Percentiles rank a stretch among this genome's conserved stretches.
Evolutionary conservation across 37 sponge, comb jelly and placozoan genomes (phyloP).

Genomic region (Geodia barretti): DNA sequence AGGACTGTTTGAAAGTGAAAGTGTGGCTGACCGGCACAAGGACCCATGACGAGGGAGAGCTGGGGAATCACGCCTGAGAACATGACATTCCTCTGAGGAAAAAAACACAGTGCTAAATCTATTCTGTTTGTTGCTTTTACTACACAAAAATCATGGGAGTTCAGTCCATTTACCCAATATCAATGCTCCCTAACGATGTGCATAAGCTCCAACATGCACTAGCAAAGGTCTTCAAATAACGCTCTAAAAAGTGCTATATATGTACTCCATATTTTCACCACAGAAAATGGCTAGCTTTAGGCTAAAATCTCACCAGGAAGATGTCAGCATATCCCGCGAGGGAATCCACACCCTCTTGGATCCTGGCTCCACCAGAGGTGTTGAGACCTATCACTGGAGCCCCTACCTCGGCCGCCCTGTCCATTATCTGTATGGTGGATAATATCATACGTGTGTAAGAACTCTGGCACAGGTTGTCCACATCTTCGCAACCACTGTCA

Average conservation of each 20-base stretch:
- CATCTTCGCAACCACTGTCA: too few relatives aligned
- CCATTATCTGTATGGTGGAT: slow-evolving; percentile 76
- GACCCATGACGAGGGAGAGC: slow-evolving; percentile 97
- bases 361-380: slow-evolving; percentile 97
- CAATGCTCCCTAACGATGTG: not conserved
- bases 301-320: slow-evolving; percentile 63
- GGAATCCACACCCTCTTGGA: slow-evolving; percentile 98
- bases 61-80: slow-evolving; percentile 97
- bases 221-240: too few relatives aligned
- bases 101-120: too few relatives aligned
- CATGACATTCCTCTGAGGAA: slow-evolving; percentile 82
- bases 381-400: slow-evolving; percentile 96
- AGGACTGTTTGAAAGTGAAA: too few relatives aligned
- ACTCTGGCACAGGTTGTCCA: too few relatives aligned
- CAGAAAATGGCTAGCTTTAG: too few relatives aligned
- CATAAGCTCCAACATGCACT: not conserved
- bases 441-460: too few relatives aligned
- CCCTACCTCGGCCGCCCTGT: slow-evolving; percentile 88
- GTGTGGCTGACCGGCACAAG: slow-evolving; percentile 84
- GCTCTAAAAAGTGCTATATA: too few relatives aligned
- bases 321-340: slow-evolving; percentile 98
- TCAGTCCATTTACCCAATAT: not conserved
- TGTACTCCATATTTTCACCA: too few relatives aligned
- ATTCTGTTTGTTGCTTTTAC: not conserved
- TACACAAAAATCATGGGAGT: not conserved